Evolutionary conservation across 1,140 invertebrate genomes (phyloP).

Genomic region (Zaprionus taronus): DNA sequence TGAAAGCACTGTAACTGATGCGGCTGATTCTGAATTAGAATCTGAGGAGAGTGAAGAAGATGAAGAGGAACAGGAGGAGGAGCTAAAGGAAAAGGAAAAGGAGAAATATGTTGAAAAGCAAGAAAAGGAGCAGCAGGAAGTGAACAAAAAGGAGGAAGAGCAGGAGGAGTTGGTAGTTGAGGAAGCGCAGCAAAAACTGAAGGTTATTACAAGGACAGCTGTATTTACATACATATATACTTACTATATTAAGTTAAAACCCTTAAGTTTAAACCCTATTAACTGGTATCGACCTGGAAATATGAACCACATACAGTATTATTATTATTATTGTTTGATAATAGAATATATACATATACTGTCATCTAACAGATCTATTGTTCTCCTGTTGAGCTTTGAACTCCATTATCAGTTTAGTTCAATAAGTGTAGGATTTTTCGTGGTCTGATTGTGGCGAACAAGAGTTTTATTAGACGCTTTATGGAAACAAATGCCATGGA

Average conservation of each 20-base stretch:
- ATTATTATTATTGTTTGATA: too few relatives aligned
- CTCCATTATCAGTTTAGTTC: too few relatives aligned
- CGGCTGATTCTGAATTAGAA: background rate
- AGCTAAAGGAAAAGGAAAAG: background rate
- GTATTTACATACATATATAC: background rate
- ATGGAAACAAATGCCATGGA: too few relatives aligned
- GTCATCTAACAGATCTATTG: too few relatives aligned
- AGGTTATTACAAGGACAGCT: background rate
- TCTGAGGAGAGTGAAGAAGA: constrained; percentile 23
- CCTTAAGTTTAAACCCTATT: too few relatives aligned
- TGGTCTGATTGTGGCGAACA: too few relatives aligned
- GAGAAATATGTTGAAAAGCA: constrained; percentile 21
- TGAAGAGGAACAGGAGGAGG: background rate
- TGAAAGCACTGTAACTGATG: background rate
- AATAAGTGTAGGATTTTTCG: too few relatives aligned
- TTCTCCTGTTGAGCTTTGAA: too few relatives aligned
- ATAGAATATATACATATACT: too few relatives aligned
- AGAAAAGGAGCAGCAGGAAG: background rate
- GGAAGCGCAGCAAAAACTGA: background rate
- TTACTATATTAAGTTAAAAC: background rate
- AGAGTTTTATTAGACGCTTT: too few relatives aligned
- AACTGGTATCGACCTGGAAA: too few relatives aligned
- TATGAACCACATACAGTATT: too few relatives aligned
- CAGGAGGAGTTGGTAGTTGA: background rate
- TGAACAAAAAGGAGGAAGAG: background rate